Conservation (phyloP, 2,113 vertebrate genomes). For the Actinemys pallida region DNA sequence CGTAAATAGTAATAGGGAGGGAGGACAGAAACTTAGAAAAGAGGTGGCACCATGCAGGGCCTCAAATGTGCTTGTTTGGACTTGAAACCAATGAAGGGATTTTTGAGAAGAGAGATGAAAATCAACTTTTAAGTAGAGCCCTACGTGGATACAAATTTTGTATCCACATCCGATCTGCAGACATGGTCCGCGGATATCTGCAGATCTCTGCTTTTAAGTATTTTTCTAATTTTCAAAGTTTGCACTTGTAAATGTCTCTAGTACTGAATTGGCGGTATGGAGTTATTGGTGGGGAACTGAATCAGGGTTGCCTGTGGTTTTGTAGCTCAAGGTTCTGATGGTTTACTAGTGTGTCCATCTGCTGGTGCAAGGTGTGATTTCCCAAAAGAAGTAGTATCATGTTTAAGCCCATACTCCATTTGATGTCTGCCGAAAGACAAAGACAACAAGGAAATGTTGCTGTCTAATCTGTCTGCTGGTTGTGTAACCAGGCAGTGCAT, state of each 20-base stretch:
- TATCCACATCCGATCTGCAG: too few species aligned
- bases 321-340: neutral
- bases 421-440: neutral
- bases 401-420: neutral
- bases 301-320: neutral
- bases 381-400: neutral
- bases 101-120: neutral
- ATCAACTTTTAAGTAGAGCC: neutral
- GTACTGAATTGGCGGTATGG: neutral
- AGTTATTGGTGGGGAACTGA: rapidly evolving
- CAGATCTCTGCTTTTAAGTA: neutral
- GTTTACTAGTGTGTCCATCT: neutral
- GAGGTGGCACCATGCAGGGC: neutral
- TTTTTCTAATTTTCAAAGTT: neutral
- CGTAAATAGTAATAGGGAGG: neutral
- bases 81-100: neutral
- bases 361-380: neutral
- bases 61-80: neutral
- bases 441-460: neutral
- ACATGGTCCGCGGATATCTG: too few species aligned
- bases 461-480: neutral
- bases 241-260: neutral
- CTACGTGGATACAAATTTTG: too few species aligned
- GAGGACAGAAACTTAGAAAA: neutral
- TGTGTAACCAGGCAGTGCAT: neutral